phyloP scores from a whole-genome alignment of 1,140 invertebrate genomes.

The Aphidius gifuensis region DNA sequence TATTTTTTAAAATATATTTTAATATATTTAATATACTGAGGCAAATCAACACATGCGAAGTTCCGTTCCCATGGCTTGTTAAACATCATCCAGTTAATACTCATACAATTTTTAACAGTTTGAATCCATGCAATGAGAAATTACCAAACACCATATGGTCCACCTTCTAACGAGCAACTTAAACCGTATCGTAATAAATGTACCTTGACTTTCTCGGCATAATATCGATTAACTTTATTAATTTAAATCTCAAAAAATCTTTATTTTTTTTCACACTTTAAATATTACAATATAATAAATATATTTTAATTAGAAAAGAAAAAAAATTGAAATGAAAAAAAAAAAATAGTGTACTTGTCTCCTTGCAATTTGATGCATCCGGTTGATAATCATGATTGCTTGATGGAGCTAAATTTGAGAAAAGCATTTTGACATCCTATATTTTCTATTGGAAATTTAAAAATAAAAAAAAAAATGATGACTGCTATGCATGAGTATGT shows the following conservation, averaged over 20 bases:
- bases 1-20: too few relatives aligned
- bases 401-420: slow-evolving; percentile 1
- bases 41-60: slow-evolving; percentile 19
- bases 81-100: background rate
- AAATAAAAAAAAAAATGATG: background rate
- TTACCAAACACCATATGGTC: slow-evolving; percentile 19
- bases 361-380: slow-evolving; percentile 3
- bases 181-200: too few relatives aligned
- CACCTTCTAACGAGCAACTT: slow-evolving; percentile 18
- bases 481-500: background rate
- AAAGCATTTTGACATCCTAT: slow-evolving; percentile 21
- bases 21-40: background rate
- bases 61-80: slow-evolving; percentile 19
- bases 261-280: too few relatives aligned
- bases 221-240: background rate
- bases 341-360: too few relatives aligned
- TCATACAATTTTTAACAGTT: too few relatives aligned
- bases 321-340: too few relatives aligned
- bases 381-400: slow-evolving; percentile 13
- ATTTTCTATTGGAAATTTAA: background rate
- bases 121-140: background rate
- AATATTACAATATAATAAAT: too few relatives aligned
- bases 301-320: too few relatives aligned
- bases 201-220: too few relatives aligned
- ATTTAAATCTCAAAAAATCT: too few relatives aligned